Evolutionary conservation across 1,140 invertebrate species (phyloP).

Genomic region (Aphelinus atriplicis): DNA sequence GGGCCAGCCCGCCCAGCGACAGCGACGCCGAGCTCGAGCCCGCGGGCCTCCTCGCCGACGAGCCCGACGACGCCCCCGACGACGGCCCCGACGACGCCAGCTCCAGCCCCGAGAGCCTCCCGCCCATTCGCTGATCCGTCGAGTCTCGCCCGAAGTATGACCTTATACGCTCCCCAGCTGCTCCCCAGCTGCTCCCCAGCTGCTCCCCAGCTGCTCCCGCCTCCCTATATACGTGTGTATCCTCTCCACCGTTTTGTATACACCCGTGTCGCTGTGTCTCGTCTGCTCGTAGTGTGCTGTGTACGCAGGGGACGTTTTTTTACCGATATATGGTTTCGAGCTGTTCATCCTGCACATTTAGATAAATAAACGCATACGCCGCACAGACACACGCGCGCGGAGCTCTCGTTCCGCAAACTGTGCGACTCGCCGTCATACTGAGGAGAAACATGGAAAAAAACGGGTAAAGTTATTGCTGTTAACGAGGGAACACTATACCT

Average conservation of each 20-base stretch:
- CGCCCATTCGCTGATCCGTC: background rate
- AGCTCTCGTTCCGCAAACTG: too few relatives aligned
- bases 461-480: too few relatives aligned
- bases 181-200: background rate
- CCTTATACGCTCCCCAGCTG: conserved; percentile 3
- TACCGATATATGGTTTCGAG: too few relatives aligned
- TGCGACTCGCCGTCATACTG: too few relatives aligned
- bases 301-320: too few relatives aligned
- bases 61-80: background rate
- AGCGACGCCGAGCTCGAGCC: conserved; percentile 29
- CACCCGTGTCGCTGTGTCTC: background rate
- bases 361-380: background rate
- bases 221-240: background rate
- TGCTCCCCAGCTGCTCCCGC: background rate
- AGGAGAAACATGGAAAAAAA: too few relatives aligned
- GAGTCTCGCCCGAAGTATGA: conserved; percentile 19
- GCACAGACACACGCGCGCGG: background rate
- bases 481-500: too few relatives aligned
- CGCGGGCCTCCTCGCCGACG: background rate
- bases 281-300: too few relatives aligned
- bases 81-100: conserved; percentile 7
- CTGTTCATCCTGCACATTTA: too few relatives aligned
- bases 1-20: conserved; percentile 25
- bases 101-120: conserved; percentile 30
- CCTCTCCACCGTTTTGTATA: background rate